Evolutionary conservation across 2,113 vertebrate species (phyloP).

Genomic region (Lota lota): DNA sequence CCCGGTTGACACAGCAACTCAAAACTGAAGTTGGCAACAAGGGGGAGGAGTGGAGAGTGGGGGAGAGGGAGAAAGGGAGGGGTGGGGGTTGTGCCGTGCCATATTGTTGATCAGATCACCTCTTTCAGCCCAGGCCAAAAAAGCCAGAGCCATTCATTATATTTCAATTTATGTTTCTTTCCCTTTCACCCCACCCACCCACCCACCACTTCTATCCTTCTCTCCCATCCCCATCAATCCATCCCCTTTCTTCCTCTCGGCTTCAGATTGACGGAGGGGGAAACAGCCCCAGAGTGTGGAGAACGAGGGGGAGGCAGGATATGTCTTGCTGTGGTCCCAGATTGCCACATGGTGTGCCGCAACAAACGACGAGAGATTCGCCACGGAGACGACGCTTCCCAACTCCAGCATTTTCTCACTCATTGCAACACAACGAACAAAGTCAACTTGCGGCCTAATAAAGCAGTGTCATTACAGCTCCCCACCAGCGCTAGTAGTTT

Average conservation of each 20-base stretch:
- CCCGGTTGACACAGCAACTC: constrained; percentile 46
- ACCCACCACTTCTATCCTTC: not conserved
- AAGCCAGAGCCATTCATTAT: constrained; percentile 49
- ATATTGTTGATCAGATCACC: constrained; percentile 55
- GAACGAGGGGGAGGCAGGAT: constrained; percentile 63
- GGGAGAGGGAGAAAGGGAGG: not conserved
- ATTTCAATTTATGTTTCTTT: constrained; percentile 43
- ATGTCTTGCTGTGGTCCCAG: constrained; percentile 55
- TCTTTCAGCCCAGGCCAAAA: constrained; percentile 42
- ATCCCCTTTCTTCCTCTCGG: too few species aligned
- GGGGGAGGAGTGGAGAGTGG: not conserved
- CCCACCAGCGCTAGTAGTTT: too few species aligned
- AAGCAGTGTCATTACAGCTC: not conserved
- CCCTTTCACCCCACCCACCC: constrained; percentile 31
- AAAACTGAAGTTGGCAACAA: constrained; percentile 45
- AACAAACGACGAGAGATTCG: constrained; percentile 54
- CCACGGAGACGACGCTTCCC: constrained; percentile 67
- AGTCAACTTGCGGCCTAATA: constrained; percentile 54
- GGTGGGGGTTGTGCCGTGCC: not conserved
- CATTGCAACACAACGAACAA: constrained; percentile 71
- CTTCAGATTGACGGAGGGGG: too few species aligned
- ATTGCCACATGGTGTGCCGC: constrained; percentile 50
- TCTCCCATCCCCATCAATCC: not conserved
- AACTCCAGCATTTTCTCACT: constrained; percentile 71
- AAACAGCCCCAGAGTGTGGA: not conserved